phyloP scores from a whole-genome alignment of 1,140 invertebrate genomes.

The Choristoneura fumiferana region DNA sequence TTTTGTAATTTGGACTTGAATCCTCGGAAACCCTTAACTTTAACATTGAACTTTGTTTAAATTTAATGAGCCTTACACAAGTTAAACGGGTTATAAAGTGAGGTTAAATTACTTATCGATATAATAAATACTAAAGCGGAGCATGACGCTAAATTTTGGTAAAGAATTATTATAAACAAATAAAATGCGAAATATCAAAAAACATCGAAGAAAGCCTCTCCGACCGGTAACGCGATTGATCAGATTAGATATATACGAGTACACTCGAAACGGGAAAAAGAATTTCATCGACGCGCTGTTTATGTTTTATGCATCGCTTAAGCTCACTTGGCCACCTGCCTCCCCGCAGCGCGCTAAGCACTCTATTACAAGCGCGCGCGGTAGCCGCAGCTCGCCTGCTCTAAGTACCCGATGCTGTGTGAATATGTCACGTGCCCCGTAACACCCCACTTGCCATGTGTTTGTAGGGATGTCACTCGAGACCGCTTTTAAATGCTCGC shows the following conservation, averaged over 20 bases:
- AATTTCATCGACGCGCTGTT: slow-evolving; percentile 19
- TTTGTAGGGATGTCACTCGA: slow-evolving; percentile 32
- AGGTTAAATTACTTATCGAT: not conserved
- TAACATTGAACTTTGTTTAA: slow-evolving; percentile 17
- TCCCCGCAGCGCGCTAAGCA: too few species aligned
- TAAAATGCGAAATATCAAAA: not conserved
- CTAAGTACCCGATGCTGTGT: slow-evolving; percentile 57
- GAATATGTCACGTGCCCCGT: slow-evolving; percentile 67
- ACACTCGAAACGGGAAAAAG: slow-evolving; percentile 1
- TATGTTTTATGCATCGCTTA: slow-evolving; percentile 40
- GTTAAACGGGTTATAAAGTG: slow-evolving; percentile 1
- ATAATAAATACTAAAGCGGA: not conserved
- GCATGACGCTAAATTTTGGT: not conserved
- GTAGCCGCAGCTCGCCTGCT: slow-evolving; percentile 47
- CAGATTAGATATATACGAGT: slow-evolving; percentile 14
- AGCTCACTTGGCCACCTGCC: slow-evolving; percentile 20
- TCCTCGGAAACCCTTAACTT: slow-evolving; percentile 7
- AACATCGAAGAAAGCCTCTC: not conserved
- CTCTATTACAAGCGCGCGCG: slow-evolving; percentile 57
- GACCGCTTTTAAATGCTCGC: slow-evolving; percentile 59
- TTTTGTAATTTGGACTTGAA: slow-evolving; percentile 13
- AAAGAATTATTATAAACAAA: not conserved
- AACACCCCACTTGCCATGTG: slow-evolving; percentile 29
- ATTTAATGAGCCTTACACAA: slow-evolving; percentile 10
- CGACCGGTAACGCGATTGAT: slow-evolving; percentile 5